Conservation (phyloP, 2,113 vertebrate genomes). For the Amia ocellicauda region DNA sequence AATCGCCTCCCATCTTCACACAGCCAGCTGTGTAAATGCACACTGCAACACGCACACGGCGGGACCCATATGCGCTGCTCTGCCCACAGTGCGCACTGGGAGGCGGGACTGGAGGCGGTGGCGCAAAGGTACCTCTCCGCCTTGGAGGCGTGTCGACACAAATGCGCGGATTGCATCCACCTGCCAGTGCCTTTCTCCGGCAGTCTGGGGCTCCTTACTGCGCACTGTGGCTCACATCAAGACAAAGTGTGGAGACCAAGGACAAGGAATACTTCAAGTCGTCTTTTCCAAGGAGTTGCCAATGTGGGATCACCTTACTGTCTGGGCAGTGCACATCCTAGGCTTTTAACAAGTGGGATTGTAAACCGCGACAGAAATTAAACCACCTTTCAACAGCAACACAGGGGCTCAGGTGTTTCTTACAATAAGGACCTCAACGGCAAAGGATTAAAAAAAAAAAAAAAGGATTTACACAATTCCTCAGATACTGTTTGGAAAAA, state of each 20-base stretch:
- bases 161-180: constrained; percentile 60
- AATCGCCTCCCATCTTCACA: no score
- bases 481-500: constrained; percentile 30
- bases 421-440: constrained; percentile 47
- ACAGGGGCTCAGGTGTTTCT: constrained; percentile 42
- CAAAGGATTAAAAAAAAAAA: no score
- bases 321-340: not conserved
- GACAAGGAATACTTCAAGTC: not conserved
- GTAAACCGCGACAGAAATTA: constrained; percentile 18
- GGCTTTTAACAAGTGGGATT: constrained; percentile 34
- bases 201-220: constrained; percentile 37
- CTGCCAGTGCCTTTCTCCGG: constrained; percentile 52
- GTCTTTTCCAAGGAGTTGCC: constrained; percentile 5
- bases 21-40: no score
- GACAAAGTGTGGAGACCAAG: not conserved
- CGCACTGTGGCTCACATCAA: not conserved
- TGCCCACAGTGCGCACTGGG: not conserved
- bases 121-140: constrained; percentile 63
- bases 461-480: constrained; percentile 46
- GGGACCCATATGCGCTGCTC: no score
- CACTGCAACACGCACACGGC: no score
- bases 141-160: constrained; percentile 60
- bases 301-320: not conserved
- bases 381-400: constrained; percentile 33
- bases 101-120: constrained; percentile 28